A percentile compares a stretch with the other conserved stretches of the same genome.
Conservation (phyloP, 1,140 invertebrate species). For the Euwallacea similis region DNA sequence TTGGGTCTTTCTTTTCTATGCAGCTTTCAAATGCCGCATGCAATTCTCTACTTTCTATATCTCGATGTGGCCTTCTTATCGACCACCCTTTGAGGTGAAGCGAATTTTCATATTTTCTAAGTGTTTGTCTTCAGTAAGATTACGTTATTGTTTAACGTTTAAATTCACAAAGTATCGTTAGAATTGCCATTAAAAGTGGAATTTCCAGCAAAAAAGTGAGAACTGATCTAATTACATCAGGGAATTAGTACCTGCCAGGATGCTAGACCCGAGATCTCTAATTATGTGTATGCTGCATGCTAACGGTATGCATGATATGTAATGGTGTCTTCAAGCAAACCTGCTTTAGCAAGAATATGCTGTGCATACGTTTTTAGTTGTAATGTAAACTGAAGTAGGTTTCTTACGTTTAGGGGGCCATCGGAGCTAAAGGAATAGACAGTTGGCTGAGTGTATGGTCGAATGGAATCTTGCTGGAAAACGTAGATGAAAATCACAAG, state of each 20-base stretch:
- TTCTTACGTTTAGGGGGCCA: slow-evolving; percentile 59
- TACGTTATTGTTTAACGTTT: too few species aligned
- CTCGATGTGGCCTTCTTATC: not conserved
- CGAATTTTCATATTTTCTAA: too few species aligned
- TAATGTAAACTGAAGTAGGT: not conserved
- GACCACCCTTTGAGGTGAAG: too few species aligned
- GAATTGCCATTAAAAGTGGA: too few species aligned
- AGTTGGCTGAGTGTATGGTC: slow-evolving; percentile 98
- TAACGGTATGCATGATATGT: not conserved
- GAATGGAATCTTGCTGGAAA: slow-evolving; percentile 93
- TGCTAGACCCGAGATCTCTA: not conserved
- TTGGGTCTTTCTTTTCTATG: too few species aligned
- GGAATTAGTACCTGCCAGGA: too few species aligned
- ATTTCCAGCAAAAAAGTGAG: too few species aligned
- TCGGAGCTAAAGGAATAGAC: slow-evolving; percentile 89
- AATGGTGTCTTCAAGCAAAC: not conserved
- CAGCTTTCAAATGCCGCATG: not conserved
- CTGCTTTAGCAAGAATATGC: not conserved
- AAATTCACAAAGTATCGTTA: too few species aligned
- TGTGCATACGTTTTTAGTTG: not conserved
- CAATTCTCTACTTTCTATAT: not conserved
- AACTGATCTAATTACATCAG: too few species aligned
- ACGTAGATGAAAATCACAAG: slow-evolving; percentile 93
- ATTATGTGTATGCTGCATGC: not conserved
- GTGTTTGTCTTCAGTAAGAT: too few species aligned